A percentile compares a stretch with the other conserved stretches of the same genome.
Evolutionary conservation across 2,888 invertebrate species (phyloP).

Genomic region (Clitarchus hookeri): DNA sequence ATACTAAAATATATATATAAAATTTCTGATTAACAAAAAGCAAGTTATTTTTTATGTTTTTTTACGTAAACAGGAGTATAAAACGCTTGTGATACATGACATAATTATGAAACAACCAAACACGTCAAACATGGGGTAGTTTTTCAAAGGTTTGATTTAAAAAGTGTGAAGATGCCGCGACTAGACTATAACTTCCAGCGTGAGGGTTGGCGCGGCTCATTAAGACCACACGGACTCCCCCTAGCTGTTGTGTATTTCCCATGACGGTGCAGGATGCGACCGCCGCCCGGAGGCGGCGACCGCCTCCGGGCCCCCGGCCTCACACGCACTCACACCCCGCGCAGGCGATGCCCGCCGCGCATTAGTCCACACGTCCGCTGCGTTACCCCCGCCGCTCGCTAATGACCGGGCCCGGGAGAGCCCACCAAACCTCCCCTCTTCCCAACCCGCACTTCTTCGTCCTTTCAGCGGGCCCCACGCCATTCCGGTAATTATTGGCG

Average conservation of each 20-base stretch:
- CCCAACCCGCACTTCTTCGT: too few species aligned
- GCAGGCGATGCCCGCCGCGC: neutral
- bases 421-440: neutral
- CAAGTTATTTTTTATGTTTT: too few species aligned
- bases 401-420: neutral
- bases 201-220: neutral
- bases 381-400: neutral
- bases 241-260: neutral
- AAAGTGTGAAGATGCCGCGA: too few species aligned
- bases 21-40: too few species aligned
- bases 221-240: neutral
- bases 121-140: too few species aligned
- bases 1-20: too few species aligned
- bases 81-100: too few species aligned
- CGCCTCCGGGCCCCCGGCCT: neutral
- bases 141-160: too few species aligned
- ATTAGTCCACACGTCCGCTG: neutral
- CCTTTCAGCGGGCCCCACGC: too few species aligned
- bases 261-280: neutral
- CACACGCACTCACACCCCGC: neutral
- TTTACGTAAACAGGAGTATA: too few species aligned
- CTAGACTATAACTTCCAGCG: neutral
- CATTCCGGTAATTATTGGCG: too few species aligned
- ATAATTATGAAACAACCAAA: too few species aligned
- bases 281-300: neutral